phyloP scores from a whole-genome alignment of 2,113 vertebrate genomes.

The Passer montanus region DNA sequence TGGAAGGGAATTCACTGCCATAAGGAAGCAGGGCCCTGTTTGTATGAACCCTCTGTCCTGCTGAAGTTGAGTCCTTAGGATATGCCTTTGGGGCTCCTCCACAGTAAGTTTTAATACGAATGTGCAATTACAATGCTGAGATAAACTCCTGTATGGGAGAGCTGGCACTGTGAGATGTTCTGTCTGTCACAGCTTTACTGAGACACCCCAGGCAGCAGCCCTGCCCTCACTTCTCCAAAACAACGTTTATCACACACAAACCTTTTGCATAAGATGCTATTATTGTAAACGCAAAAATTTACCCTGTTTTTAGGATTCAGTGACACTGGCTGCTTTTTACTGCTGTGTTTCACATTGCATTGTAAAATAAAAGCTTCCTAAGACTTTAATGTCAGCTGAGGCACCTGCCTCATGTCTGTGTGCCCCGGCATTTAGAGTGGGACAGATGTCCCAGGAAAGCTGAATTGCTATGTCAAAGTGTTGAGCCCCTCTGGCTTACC shows the following conservation, averaged over 20 bases:
- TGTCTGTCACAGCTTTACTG: neutral
- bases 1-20: neutral
- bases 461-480: neutral
- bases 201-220: neutral
- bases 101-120: neutral
- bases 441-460: neutral
- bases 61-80: neutral
- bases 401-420: neutral
- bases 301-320: neutral
- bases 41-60: neutral
- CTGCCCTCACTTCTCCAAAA: neutral
- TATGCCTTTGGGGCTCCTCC: neutral
- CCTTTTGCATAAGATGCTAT: neutral
- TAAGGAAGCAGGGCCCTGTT: fast-evolving
- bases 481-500: neutral
- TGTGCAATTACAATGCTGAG: neutral
- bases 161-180: neutral
- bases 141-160: neutral
- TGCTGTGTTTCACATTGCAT: neutral
- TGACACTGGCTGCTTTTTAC: neutral
- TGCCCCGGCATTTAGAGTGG: neutral
- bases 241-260: fast-evolving
- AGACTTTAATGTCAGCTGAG: neutral
- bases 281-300: neutral
- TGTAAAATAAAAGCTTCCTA: neutral